phyloP scores from a whole-genome alignment of 1,140 invertebrate species.

The Pseudomyrmex dendroicus region DNA sequence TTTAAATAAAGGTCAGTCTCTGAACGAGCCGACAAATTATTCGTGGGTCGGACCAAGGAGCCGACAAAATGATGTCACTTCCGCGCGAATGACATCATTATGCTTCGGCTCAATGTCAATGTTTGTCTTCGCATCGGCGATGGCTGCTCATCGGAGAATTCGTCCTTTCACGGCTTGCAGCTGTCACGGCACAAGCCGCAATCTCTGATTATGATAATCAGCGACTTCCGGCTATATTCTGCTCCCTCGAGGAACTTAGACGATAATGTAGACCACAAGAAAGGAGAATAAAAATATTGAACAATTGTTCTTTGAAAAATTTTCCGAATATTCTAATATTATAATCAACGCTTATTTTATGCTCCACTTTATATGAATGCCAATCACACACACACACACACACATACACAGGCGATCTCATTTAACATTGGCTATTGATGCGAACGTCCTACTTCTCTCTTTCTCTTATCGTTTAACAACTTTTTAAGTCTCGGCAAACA shows the following conservation, averaged over 20 bases:
- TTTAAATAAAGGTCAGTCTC: conserved; percentile 59
- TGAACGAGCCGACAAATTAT: conserved; percentile 66
- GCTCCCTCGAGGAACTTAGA: neutral
- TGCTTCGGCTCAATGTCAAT: conserved; percentile 65
- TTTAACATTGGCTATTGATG: neutral
- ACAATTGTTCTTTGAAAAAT: neutral
- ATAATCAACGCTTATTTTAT: neutral
- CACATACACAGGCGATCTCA: neutral
- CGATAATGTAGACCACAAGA: neutral
- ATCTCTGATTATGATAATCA: conserved; percentile 47
- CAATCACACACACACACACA: neutral
- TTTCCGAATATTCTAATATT: neutral
- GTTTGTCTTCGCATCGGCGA: conserved; percentile 38
- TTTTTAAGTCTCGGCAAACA: conserved; percentile 5
- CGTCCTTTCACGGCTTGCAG: conserved; percentile 53
- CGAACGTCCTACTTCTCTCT: neutral
- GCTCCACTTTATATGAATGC: neutral
- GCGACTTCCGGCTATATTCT: conserved; percentile 26
- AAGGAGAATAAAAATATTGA: neutral
- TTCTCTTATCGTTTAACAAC: conserved; percentile 55
- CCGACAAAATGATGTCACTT: conserved; percentile 72
- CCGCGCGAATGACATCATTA: conserved; percentile 72
- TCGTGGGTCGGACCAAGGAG: conserved; percentile 60
- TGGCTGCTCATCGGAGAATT: conserved; percentile 47
- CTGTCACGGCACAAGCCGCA: conserved; percentile 18